Evolutionary conservation across 2,888 invertebrate genomes (phyloP).

Genomic region (Cheilosia variabilis): DNA sequence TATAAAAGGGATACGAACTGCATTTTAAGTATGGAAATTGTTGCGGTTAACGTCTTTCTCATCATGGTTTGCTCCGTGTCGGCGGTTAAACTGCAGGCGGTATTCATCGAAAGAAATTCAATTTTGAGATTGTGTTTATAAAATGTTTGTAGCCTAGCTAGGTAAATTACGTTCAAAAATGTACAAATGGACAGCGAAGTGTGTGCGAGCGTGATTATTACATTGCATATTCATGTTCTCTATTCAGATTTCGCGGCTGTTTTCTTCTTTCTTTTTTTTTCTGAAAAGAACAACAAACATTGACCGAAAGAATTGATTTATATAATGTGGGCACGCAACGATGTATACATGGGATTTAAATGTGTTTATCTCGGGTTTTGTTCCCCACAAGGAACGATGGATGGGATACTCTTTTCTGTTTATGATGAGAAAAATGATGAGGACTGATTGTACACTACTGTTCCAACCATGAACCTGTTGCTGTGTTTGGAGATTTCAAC

Average conservation of each 20-base stretch:
- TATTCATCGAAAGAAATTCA: slow-evolving; percentile 30
- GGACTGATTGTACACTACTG: slow-evolving; percentile 84
- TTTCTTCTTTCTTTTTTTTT: slow-evolving; percentile 24
- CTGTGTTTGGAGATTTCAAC: slow-evolving; percentile 89
- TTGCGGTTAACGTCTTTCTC: slow-evolving; percentile 1
- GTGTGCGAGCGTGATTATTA: slow-evolving; percentile 59
- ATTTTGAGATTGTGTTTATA: slow-evolving; percentile 56
- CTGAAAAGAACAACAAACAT: slow-evolving; percentile 48
- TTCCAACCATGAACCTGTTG: slow-evolving; percentile 92
- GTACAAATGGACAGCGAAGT: slow-evolving; percentile 73
- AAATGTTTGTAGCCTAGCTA: slow-evolving; percentile 74
- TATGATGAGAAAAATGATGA: slow-evolving; percentile 41
- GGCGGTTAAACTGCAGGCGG: slow-evolving; percentile 30
- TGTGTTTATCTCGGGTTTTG: slow-evolving; percentile 56
- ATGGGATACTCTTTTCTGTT: slow-evolving; percentile 64
- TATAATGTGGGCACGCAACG: slow-evolving; percentile 35
- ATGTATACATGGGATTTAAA: slow-evolving; percentile 55
- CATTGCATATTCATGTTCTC: slow-evolving; percentile 52
- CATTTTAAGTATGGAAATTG: slow-evolving; percentile 28
- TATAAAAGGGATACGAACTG: background rate
- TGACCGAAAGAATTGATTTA: slow-evolving; percentile 36
- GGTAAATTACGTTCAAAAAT: slow-evolving; percentile 70
- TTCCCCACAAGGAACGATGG: slow-evolving; percentile 73
- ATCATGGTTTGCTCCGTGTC: slow-evolving; percentile 37
- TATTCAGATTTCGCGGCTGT: slow-evolving; percentile 22